phyloP scores from a whole-genome alignment of 1,140 invertebrate genomes.

The Cyclina sinensis region DNA sequence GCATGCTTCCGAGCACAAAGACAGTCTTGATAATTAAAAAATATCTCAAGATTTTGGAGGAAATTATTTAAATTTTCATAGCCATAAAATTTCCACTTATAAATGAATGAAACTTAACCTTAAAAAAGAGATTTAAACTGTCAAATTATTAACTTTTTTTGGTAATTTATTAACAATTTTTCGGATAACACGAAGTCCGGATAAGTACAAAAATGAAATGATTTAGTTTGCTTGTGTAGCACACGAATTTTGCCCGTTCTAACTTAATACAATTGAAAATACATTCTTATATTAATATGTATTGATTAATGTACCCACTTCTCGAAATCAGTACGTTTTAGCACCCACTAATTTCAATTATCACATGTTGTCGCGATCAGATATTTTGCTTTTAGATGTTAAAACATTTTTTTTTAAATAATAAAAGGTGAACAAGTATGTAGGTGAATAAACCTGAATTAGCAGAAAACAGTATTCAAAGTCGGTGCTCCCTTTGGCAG shows the following conservation, averaged over 20 bases:
- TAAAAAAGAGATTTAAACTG: background rate
- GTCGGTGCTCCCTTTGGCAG: slow-evolving; percentile 7
- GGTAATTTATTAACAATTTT: background rate
- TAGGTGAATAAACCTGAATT: background rate
- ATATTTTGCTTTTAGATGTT: slow-evolving; percentile 15
- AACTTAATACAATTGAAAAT: slow-evolving; percentile 6
- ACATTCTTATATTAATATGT: no score
- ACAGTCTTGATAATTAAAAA: slow-evolving; percentile 17
- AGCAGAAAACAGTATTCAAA: slow-evolving; percentile 1
- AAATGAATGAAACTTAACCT: slow-evolving; percentile 2
- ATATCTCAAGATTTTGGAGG: slow-evolving; percentile 2
- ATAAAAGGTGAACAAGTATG: slow-evolving; percentile 8
- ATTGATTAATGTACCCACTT: no score
- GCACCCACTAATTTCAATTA: background rate
- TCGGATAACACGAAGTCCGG: slow-evolving; percentile 4
- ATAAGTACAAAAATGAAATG: no score
- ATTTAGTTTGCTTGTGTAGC: no score
- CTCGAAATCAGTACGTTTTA: slow-evolving; percentile 13
- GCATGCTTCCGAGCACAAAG: slow-evolving; percentile 30
- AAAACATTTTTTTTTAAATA: background rate
- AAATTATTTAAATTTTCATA: slow-evolving; percentile 17
- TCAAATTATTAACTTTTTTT: slow-evolving; percentile 15
- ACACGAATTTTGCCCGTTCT: slow-evolving; percentile 4
- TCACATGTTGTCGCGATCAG: background rate
- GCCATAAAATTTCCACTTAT: slow-evolving; percentile 13